These are phyloP conservation scores for Strigops habroptila DNA, from an alignment of 2,113 vertebrate species.

Conservation along the genomic window DNA sequence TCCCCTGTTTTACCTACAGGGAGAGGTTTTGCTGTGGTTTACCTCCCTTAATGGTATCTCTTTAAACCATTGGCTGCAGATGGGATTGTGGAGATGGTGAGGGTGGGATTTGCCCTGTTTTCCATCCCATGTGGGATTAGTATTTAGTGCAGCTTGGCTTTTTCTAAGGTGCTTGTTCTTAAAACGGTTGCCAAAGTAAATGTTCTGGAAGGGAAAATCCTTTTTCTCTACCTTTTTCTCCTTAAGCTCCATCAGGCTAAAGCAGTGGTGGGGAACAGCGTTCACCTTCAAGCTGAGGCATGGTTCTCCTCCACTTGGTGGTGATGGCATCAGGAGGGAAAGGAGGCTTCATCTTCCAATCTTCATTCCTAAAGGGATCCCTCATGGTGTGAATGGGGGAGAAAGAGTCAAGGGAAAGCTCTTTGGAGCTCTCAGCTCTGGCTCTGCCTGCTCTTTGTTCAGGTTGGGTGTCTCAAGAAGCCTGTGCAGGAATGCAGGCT, in stretches of 20 bases:
- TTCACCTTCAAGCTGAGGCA: background rate
- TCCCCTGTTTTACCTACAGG: background rate
- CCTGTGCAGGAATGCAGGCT: background rate
- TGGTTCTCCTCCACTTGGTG: background rate
- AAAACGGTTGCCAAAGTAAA: background rate
- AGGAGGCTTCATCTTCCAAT: background rate
- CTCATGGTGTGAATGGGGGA: background rate
- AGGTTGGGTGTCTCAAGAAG: background rate
- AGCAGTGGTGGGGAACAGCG: background rate
- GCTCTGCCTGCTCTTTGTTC: accelerated
- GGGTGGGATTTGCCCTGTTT: background rate
- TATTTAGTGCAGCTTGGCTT: background rate
- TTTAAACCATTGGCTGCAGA: background rate
- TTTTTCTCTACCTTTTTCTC: background rate
- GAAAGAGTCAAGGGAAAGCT: background rate
- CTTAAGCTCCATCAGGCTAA: background rate
- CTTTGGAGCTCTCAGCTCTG: background rate
- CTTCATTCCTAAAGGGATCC: background rate
- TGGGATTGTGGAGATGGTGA: background rate
- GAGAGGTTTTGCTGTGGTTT: background rate
- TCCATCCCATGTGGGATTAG: accelerated
- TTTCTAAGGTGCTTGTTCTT: background rate
- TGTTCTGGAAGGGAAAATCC: background rate
- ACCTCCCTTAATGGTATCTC: background rate
- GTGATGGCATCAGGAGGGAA: background rate